Evolutionary conservation across 2,113 vertebrate genomes (phyloP), one percentile per base, ranked within the genome.

Genomic region (Aspiorhynchus laticeps): DNA sequence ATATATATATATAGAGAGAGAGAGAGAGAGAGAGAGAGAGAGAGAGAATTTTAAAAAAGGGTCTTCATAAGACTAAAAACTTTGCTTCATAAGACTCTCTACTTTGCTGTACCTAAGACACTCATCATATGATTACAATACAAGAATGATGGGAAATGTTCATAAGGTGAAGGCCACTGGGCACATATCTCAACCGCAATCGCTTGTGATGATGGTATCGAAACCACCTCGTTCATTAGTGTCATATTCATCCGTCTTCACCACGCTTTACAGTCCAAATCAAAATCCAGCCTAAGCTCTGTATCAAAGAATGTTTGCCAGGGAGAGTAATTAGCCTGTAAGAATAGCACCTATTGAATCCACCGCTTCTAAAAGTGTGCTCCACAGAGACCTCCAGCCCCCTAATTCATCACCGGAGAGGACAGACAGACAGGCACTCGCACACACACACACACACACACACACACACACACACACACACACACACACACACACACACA

Each of bases 291-390:
- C 14, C 7, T 74, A 74, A 84, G 82, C 69, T 73, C 81, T 3
- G 38, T 53, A 73, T 84, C 81, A 84, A 33, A 73, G 46, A 84
- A 36, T 21, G 43, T 14, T 71, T 71, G 43, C 63, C 82, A 74
- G 82, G 15, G 67, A 61, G 41, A 41, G 80, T 80, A 86, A 86
- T 87, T 74, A 73, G 65, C 33, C 46, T 53, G 56, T 38, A 83
- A 87, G 69, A 85, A 87, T 79, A 83, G 85, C 80, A 83, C 71
- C 46, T 17, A 36, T 61, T 67, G 86, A 73, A 75, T 51, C 46
- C 43, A 17, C 48, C 7, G 77, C 15, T 83, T 83, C 81, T 83
- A 83, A 71, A 83, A 69, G 28, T 51, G 65, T 24, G 46, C 65
- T 69, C 65, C 43, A 33, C 81, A 33, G 63, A 83, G 63, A 83